Percentiles rank a stretch among this genome's conserved stretches.
phyloP scores from a whole-genome alignment of 2,797 vertebrate genomes.

The Manis javanica region DNA sequence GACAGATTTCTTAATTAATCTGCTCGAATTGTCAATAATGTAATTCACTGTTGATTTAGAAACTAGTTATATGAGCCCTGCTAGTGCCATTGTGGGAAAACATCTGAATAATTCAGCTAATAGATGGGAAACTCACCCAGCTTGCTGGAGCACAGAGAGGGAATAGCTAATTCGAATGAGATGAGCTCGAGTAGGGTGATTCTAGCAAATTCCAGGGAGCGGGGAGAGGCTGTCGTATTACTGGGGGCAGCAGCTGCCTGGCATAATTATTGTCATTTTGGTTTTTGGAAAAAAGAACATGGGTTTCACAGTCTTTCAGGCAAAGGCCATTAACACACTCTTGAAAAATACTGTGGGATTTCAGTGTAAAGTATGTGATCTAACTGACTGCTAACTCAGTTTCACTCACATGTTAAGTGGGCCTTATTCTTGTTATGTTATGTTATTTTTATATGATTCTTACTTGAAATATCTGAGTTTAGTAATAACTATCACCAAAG shows the following conservation, averaged over 20 bases:
- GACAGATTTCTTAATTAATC: constrained; percentile 73
- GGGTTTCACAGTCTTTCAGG: background rate
- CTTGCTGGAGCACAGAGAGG: background rate
- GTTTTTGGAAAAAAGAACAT: constrained; percentile 21
- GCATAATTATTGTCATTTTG: constrained; percentile 62
- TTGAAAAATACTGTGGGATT: background rate
- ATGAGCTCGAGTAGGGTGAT: constrained; percentile 17
- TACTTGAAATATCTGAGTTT: background rate
- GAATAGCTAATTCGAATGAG: background rate
- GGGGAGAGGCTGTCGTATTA: constrained; percentile 18
- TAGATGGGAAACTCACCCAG: constrained; percentile 69
- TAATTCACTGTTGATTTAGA: constrained; percentile 72
- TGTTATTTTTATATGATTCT: background rate
- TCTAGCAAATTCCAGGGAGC: constrained; percentile 54
- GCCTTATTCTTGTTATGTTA: background rate
- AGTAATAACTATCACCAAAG: background rate
- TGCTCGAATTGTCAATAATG: constrained; percentile 71
- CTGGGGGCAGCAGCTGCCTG: constrained; percentile 67
- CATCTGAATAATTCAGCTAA: constrained; percentile 76
- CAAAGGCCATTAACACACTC: background rate
- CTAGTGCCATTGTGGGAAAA: constrained; percentile 73
- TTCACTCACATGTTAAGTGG: rapidly evolving
- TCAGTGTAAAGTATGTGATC: background rate
- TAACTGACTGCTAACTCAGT: no score
- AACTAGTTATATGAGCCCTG: constrained; percentile 58